Conservation (phyloP, 2,113 vertebrate species). For the Myodes glareolus region DNA sequence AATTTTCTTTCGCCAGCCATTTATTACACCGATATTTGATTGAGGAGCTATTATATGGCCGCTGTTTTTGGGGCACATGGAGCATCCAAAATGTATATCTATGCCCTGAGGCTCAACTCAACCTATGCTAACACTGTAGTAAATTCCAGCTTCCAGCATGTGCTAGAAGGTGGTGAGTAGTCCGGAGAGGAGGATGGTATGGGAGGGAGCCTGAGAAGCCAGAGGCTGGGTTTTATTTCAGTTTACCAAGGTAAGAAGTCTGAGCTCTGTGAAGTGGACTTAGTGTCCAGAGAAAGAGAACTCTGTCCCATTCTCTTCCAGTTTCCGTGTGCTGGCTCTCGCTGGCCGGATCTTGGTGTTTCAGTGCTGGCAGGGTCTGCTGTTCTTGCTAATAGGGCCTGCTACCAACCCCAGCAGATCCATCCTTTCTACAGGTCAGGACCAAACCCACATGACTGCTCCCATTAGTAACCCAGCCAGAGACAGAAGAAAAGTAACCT, state of each 20-base stretch:
- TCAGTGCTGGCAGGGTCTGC: neutral
- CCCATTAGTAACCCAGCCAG: neutral
- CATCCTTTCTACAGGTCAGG: neutral
- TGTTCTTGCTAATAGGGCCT: neutral
- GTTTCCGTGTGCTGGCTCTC: too few species aligned
- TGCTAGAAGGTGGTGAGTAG: neutral
- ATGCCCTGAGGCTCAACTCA: neutral
- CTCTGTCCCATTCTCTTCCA: neutral
- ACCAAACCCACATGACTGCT: neutral
- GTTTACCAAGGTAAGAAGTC: neutral
- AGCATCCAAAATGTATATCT: neutral
- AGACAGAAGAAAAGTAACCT: constrained; percentile 66
- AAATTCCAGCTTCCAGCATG: neutral
- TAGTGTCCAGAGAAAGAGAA: neutral
- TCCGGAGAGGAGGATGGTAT: neutral
- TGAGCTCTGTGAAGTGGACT: neutral
- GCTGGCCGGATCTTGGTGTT: neutral
- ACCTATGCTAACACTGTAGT: neutral
- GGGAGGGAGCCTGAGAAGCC: neutral
- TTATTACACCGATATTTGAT: constrained; percentile 1
- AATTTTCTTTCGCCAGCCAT: neutral
- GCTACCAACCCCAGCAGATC: neutral
- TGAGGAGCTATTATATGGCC: neutral
- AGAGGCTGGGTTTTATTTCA: neutral
- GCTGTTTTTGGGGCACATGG: neutral